These are phyloP conservation scores for Mus minutoides DNA, from an alignment of 2,797 vertebrate genomes.

Conservation along the genomic window DNA sequence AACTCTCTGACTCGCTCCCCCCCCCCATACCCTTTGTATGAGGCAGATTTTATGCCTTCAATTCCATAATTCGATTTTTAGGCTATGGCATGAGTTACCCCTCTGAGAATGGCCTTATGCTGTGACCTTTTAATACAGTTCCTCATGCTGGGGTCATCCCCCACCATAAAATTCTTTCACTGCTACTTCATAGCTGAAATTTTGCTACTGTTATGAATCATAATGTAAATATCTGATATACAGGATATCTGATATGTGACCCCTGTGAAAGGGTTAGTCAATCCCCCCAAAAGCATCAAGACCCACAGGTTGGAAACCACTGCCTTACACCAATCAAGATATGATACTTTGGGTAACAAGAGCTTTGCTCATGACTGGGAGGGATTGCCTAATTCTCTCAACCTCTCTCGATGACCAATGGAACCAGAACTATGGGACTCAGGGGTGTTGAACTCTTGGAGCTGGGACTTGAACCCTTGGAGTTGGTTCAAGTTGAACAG, in stretches of 20 bases:
- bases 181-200: not conserved
- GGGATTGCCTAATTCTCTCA: slow-evolving; percentile 73
- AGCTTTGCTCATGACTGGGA: slow-evolving; percentile 69
- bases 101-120: slow-evolving; percentile 28
- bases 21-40: not conserved
- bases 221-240: not conserved
- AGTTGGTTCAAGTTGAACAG: not conserved
- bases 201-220: not conserved
- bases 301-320: not conserved
- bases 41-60: not conserved
- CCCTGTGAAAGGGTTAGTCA: not conserved
- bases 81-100: slow-evolving; percentile 57
- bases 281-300: not conserved
- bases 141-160: not conserved
- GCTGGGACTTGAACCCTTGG: too few relatives aligned
- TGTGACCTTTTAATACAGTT: not conserved
- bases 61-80: slow-evolving; percentile 62
- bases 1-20: not conserved
- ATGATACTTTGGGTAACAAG: slow-evolving; percentile 54
- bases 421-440: not conserved
- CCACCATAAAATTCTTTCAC: not conserved
- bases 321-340: slow-evolving; percentile 37
- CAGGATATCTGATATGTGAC: not conserved
- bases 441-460: too few relatives aligned
- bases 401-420: slow-evolving; percentile 55